A percentile compares a stretch with the other conserved stretches of the same genome.
Conservation (phyloP, 1,140 invertebrate genomes). For the Pachypeltis micranthus region DNA sequence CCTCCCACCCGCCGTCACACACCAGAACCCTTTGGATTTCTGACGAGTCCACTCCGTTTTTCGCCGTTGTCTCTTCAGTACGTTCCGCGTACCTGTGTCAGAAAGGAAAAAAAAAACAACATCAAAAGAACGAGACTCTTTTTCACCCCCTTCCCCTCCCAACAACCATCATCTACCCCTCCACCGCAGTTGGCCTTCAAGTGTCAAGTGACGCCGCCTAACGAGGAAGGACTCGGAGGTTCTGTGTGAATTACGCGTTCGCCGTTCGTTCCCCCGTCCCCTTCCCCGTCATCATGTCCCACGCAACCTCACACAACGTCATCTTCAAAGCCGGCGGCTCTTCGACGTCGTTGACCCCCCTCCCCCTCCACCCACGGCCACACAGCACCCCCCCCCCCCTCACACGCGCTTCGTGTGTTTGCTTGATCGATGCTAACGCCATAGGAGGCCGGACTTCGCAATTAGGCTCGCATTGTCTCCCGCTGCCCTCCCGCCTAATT, state of each 20-base stretch:
- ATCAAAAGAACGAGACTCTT: no score
- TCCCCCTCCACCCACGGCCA: not conserved
- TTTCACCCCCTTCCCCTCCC: no score
- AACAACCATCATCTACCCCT: no score
- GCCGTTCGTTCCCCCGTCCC: not conserved
- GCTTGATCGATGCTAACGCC: slow-evolving; percentile 6
- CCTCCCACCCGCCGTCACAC: no score
- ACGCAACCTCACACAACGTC: no score
- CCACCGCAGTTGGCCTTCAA: slow-evolving; percentile 6
- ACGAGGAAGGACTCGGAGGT: slow-evolving; percentile 1
- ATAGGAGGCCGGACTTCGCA: not conserved
- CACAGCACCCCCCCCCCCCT: not conserved
- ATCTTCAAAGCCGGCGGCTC: no score
- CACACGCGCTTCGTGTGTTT: no score
- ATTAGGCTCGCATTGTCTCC: not conserved
- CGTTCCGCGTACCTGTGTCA: no score
- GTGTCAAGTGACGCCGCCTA: slow-evolving; percentile 12
- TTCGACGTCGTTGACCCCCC: no score
- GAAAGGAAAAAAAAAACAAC: not conserved
- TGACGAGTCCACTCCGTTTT: no score
- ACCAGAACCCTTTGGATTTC: no score
- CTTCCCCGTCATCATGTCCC: not conserved
- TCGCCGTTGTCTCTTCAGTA: no score
- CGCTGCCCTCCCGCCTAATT: not conserved
- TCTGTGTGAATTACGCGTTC: not conserved